Percentiles rank a stretch among this genome's conserved stretches.
These are phyloP conservation scores for Bovichtus diacanthus DNA, from an alignment of 2,797 vertebrate species.

Conservation along the genomic window DNA sequence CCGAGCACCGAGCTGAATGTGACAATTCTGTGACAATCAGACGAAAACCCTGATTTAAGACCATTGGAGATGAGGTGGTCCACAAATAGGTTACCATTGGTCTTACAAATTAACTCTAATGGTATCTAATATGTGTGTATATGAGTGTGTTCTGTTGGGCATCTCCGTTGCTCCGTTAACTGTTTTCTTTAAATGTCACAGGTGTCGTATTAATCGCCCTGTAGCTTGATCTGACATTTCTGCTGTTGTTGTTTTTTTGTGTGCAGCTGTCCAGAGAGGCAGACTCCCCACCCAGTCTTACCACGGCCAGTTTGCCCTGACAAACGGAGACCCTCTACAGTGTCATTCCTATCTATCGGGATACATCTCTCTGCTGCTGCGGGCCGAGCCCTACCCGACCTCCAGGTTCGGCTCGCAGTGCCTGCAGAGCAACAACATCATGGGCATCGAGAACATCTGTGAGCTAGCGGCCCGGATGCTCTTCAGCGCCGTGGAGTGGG, in stretches of 20 bases:
- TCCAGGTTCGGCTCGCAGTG: constrained; percentile 96
- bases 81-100: neutral
- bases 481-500: constrained; percentile 98
- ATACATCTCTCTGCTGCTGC: constrained; percentile 96
- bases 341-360: constrained; percentile 97
- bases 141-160: neutral
- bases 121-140: neutral
- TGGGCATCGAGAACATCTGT: constrained; percentile 99
- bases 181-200: neutral
- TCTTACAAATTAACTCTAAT: neutral
- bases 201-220: neutral
- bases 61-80: neutral
- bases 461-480: constrained; percentile 97
- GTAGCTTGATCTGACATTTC: neutral
- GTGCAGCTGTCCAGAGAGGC: constrained; percentile 94
- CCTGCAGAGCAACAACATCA: constrained; percentile 96
- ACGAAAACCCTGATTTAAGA: constrained; percentile 3
- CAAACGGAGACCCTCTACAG: constrained; percentile 94
- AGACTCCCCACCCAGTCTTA: constrained; percentile 93
- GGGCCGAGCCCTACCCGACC: constrained; percentile 96
- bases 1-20: neutral
- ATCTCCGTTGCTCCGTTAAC: neutral
- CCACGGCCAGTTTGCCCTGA: constrained; percentile 94
- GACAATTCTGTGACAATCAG: too few relatives aligned
- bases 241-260: neutral